Percentiles rank a stretch among this genome's conserved stretches.
phyloP scores from a whole-genome alignment of 2,888 invertebrate genomes.

The Buathra laborator region DNA sequence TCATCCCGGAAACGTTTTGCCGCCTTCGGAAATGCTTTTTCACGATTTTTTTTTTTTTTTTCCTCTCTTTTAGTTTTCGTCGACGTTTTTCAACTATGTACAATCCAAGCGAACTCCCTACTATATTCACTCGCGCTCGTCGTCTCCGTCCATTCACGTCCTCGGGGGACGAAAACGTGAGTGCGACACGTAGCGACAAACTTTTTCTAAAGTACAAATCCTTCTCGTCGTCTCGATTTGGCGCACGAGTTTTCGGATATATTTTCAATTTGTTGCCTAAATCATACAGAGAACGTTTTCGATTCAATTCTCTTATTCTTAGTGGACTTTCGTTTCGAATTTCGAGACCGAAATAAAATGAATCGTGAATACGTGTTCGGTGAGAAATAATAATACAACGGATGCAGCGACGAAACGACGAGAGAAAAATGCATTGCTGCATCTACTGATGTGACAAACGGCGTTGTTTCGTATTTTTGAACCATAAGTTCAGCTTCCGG shows the following conservation, averaged over 20 bases:
- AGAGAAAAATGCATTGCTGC: too few species aligned
- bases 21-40: slow-evolving; percentile 19
- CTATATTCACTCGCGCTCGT: neutral
- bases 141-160: neutral
- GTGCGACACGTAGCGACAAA: slow-evolving; percentile 9
- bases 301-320: neutral
- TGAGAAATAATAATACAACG: too few species aligned
- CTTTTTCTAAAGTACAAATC: slow-evolving; percentile 3
- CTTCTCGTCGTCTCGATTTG: neutral
- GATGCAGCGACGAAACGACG: too few species aligned
- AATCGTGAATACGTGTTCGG: too few species aligned
- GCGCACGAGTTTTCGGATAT: neutral
- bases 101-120: neutral
- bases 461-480: too few species aligned
- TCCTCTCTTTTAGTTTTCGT: neutral
- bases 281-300: neutral
- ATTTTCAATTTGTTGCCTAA: neutral
- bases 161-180: neutral
- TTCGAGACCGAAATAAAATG: too few species aligned
- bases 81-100: neutral
- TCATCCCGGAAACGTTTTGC: slow-evolving; percentile 19
- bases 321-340: neutral
- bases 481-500: too few species aligned
- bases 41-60: neutral
- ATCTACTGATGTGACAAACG: too few species aligned